Evolutionary conservation across 1,140 invertebrate genomes (phyloP).

Genomic region (Anoplolepis gracilipes): DNA sequence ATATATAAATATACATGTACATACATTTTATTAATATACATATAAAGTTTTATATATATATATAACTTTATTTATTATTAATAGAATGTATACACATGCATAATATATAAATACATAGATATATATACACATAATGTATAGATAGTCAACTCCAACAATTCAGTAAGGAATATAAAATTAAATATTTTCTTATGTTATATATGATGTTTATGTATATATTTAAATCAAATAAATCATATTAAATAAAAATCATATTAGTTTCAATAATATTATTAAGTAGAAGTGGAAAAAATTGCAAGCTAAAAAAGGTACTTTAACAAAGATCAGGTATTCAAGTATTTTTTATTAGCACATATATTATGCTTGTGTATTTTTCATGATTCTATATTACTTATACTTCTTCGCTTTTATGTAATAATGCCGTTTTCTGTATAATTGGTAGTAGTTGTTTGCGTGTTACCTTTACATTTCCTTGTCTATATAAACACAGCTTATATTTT

Average conservation of each 20-base stretch:
- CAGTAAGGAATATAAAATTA: not conserved
- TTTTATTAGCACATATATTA: not conserved
- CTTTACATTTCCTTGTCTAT: constrained; percentile 86
- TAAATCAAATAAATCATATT: not conserved
- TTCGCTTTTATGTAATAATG: not conserved
- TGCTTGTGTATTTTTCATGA: not conserved
- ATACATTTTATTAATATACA: no score
- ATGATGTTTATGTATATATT: not conserved
- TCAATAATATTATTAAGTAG: not conserved
- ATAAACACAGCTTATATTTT: constrained; percentile 78
- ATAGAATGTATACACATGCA: no score
- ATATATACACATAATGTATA: not conserved
- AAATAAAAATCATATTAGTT: not conserved
- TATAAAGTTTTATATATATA: not conserved
- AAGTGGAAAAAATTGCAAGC: not conserved
- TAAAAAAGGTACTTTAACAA: not conserved
- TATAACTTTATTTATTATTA: not conserved
- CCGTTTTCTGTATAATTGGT: constrained; percentile 85
- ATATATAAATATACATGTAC: not conserved
- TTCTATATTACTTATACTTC: not conserved
- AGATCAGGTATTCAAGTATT: not conserved
- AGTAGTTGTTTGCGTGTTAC: constrained; percentile 88
- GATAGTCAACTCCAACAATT: not conserved
- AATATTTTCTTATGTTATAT: not conserved
- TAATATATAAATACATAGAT: no score